A percentile compares a stretch with the other conserved stretches of the same genome.
Evolutionary conservation across 2,113 vertebrate species (phyloP).

Genomic region (Halichoeres trimaculatus): DNA sequence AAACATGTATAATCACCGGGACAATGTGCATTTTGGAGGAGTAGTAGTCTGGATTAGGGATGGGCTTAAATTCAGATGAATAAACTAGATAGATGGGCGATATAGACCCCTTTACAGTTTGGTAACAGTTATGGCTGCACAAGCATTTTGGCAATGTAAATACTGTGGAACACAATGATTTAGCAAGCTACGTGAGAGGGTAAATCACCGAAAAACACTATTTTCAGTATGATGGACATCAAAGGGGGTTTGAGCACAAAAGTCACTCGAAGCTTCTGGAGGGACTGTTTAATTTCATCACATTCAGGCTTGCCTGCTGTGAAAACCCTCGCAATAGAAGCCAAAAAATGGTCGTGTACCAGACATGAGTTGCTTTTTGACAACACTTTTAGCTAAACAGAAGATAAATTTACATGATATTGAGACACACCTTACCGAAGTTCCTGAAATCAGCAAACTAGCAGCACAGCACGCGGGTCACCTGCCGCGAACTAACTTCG

Average conservation of each 20-base stretch:
- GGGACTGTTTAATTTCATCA: background rate
- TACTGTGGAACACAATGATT: no score
- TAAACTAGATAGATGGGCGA: background rate
- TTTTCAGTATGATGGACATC: no score
- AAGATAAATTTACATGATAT: background rate
- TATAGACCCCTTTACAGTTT: background rate
- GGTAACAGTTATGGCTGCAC: no score
- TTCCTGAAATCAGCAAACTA: background rate
- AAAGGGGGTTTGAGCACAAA: no score
- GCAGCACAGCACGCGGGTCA: rapidly evolving
- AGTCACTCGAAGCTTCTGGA: no score
- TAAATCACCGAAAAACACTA: no score
- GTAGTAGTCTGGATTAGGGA: constrained; percentile 15
- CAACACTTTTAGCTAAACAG: background rate
- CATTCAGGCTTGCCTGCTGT: background rate
- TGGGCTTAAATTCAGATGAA: background rate
- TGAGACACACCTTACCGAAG: background rate
- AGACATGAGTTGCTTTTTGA: no score
- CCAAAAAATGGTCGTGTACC: no score
- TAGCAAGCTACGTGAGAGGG: no score
- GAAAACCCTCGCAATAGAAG: no score
- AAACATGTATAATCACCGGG: constrained; percentile 58
- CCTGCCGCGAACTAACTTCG: no score
- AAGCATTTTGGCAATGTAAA: no score
- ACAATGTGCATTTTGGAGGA: constrained; percentile 23